Evolutionary conservation across 2,888 invertebrate genomes (phyloP).

Genomic region (Acrobasis suavella): DNA sequence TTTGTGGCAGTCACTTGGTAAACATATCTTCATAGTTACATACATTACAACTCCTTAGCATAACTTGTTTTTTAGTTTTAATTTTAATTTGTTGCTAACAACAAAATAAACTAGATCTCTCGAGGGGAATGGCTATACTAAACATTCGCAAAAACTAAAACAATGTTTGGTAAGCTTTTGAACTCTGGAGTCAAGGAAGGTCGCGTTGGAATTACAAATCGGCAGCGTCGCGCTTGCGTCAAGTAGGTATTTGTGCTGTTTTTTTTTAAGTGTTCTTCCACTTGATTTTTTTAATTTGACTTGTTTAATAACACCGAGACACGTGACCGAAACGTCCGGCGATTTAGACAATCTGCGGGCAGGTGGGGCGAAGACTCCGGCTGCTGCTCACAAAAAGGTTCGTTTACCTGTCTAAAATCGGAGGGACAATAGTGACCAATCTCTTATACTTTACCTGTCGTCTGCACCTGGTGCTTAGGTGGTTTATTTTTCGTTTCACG

Average conservation of each 20-base stretch:
- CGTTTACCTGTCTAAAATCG: slow-evolving; percentile 33
- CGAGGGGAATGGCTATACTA: slow-evolving; percentile 6
- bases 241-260: slow-evolving; percentile 42
- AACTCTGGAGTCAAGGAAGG: slow-evolving; percentile 62
- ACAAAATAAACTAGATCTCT: not conserved
- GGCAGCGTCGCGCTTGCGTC: slow-evolving; percentile 37
- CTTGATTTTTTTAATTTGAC: slow-evolving; percentile 39
- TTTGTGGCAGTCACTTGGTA: not conserved
- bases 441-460: slow-evolving; percentile 42
- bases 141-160: slow-evolving; percentile 36
- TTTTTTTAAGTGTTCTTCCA: slow-evolving; percentile 37
- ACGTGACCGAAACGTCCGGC: slow-evolving; percentile 36
- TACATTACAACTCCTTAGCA: not conserved
- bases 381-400: slow-evolving; percentile 10
- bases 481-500: slow-evolving; percentile 49
- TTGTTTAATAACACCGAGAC: slow-evolving; percentile 43
- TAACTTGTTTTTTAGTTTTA: not conserved
- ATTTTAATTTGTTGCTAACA: not conserved
- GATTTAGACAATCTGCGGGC: not conserved
- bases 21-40: not conserved
- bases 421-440: slow-evolving; percentile 9
- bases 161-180: slow-evolving; percentile 49
- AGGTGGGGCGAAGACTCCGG: slow-evolving; percentile 1
- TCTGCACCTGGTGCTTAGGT: slow-evolving; percentile 49
- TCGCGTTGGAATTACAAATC: slow-evolving; percentile 65